Conservation (phyloP, 2,113 vertebrate genomes). For the Cryptomyrus ogoouensis region DNA sequence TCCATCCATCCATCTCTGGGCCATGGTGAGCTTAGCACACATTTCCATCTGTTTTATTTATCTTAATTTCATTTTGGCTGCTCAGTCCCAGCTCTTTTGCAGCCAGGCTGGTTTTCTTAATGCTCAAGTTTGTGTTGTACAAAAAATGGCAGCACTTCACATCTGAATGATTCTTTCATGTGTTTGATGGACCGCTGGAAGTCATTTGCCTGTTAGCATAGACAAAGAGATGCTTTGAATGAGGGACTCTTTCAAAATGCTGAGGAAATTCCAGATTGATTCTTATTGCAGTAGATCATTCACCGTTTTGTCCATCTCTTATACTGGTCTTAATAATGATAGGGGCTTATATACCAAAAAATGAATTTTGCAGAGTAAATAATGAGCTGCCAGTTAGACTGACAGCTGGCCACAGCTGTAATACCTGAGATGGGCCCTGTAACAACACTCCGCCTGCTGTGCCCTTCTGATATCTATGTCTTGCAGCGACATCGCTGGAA, state of each 20-base stretch:
- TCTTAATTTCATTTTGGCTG: neutral
- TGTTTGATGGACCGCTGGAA: neutral
- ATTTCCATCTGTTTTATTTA: neutral
- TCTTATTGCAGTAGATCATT: neutral
- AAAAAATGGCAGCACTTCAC: neutral
- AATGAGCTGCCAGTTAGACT: neutral
- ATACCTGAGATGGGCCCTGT: neutral
- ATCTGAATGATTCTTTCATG: neutral
- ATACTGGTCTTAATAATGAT: neutral
- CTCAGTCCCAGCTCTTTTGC: neutral
- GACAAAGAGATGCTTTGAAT: neutral
- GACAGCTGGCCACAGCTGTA: neutral
- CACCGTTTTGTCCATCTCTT: neutral
- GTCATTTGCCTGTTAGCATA: neutral
- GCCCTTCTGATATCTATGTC: neutral
- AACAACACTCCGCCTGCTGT: neutral
- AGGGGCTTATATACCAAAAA: neutral
- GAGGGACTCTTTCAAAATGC: neutral
- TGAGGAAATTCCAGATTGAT: neutral
- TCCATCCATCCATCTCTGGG: neutral
- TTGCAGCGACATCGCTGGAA: conserved; percentile 88
- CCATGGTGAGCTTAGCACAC: neutral
- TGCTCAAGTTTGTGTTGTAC: neutral
- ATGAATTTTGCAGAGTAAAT: neutral
- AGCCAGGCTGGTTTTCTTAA: neutral